Evolutionary conservation across 2,888 invertebrate genomes (phyloP).

Genomic region (Tiliacea citrago): DNA sequence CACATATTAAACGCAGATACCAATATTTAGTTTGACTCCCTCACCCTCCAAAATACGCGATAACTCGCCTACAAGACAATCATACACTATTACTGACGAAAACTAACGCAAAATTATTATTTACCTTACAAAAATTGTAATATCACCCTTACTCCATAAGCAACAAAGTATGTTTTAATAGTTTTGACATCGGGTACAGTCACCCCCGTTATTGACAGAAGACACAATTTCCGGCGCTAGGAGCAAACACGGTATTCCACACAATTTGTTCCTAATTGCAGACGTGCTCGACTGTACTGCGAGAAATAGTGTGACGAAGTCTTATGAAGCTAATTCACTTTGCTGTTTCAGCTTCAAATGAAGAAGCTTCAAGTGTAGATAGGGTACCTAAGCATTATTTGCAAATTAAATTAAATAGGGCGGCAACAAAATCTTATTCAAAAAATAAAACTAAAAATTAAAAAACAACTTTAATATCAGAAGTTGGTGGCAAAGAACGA

Average conservation of each 20-base stretch:
- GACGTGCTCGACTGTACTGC: constrained; percentile 63
- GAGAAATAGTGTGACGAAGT: constrained; percentile 43
- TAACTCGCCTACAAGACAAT: constrained; percentile 73
- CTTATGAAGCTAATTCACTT: constrained; percentile 53
- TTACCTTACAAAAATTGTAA: constrained; percentile 27
- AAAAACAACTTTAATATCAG: too few relatives aligned
- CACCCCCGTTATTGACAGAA: constrained; percentile 81
- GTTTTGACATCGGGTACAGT: constrained; percentile 61
- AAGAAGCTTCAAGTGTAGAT: constrained; percentile 29
- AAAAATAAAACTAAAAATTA: too few relatives aligned
- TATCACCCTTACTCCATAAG: constrained; percentile 41
- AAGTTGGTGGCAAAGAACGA: too few relatives aligned
- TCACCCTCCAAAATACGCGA: constrained; percentile 59
- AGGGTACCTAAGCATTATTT: not conserved
- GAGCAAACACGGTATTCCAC: constrained; percentile 74
- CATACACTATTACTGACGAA: constrained; percentile 75
- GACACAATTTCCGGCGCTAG: constrained; percentile 82
- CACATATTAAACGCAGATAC: constrained; percentile 67
- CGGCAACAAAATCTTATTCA: too few relatives aligned
- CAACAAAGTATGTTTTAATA: constrained; percentile 35
- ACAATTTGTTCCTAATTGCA: constrained; percentile 84
- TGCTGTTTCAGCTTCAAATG: constrained; percentile 24
- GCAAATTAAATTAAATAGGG: not conserved
- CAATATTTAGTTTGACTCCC: constrained; percentile 74
- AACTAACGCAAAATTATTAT: constrained; percentile 58